Conservation (phyloP, 1,140 invertebrate genomes). For the Mylabris phalerata region DNA sequence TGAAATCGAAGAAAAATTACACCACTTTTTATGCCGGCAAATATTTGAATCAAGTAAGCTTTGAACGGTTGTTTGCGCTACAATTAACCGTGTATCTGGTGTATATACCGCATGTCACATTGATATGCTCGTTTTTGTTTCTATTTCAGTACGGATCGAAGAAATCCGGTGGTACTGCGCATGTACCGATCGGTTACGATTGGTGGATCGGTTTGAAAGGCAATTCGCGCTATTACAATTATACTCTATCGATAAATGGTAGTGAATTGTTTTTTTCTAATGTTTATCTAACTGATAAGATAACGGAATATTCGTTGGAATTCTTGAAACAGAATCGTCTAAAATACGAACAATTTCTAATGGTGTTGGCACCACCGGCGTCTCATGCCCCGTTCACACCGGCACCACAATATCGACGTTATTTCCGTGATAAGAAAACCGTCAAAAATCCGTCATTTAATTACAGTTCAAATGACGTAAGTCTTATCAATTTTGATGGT, state of each 20-base stretch:
- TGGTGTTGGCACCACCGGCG: slow-evolving; percentile 77
- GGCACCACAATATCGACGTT: slow-evolving; percentile 59
- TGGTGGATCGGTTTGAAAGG: slow-evolving; percentile 73
- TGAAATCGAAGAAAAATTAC: slow-evolving; percentile 56
- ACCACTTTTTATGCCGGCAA: slow-evolving; percentile 80
- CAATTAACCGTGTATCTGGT: too few species aligned
- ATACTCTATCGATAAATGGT: slow-evolving; percentile 77
- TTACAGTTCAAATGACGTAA: slow-evolving; percentile 43
- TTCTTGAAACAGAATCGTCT: slow-evolving; percentile 48
- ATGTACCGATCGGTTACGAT: slow-evolving; percentile 75
- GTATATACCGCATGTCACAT: too few species aligned
- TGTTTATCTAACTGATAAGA: slow-evolving; percentile 72
- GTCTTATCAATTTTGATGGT: background rate
- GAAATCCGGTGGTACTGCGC: slow-evolving; percentile 50
- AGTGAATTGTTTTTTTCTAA: slow-evolving; percentile 52
- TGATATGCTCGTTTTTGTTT: slow-evolving; percentile 1
- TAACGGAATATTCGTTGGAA: slow-evolving; percentile 46
- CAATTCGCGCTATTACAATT: slow-evolving; percentile 85
- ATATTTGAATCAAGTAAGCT: slow-evolving; percentile 69
- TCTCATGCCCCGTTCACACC: slow-evolving; percentile 79
- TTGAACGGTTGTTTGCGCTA: too few species aligned
- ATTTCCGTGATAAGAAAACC: slow-evolving; percentile 54
- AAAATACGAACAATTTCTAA: slow-evolving; percentile 60
- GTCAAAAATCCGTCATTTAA: slow-evolving; percentile 72
- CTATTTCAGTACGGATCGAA: slow-evolving; percentile 54